Conservation (phyloP, 2,113 vertebrate species). For the Turdus rufiventris region DNA sequence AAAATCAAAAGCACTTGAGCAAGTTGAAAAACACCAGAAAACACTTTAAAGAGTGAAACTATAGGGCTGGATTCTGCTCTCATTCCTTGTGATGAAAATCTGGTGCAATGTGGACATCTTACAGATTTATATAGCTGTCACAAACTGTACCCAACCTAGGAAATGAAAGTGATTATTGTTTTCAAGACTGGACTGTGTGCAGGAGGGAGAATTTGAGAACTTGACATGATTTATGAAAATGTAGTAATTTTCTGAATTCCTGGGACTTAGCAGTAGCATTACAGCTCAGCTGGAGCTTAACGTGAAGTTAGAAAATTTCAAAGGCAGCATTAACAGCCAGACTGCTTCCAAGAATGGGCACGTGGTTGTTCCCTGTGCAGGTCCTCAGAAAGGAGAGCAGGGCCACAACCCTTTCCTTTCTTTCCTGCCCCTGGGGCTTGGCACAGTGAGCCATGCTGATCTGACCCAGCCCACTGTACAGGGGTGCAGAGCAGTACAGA, state of each 20-base stretch:
- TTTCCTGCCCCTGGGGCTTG: background rate
- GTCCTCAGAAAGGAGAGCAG: background rate
- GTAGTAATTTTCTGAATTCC: slow-evolving; percentile 34
- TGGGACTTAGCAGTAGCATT: background rate
- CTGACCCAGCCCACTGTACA: background rate
- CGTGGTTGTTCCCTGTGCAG: background rate
- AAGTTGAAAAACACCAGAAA: background rate
- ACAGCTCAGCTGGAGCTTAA: background rate
- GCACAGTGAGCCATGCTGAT: background rate
- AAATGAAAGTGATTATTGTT: background rate
- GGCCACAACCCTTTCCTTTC: background rate
- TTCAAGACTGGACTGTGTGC: background rate
- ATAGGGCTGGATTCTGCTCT: background rate
- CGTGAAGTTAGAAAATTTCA: background rate
- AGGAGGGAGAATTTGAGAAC: background rate
- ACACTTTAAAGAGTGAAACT: background rate
- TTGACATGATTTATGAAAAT: slow-evolving; percentile 15
- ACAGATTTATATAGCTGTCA: background rate
- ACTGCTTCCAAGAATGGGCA: background rate
- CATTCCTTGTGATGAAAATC: background rate
- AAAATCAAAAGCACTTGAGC: background rate
- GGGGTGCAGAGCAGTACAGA: background rate
- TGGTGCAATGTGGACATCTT: background rate
- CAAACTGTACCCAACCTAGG: background rate
- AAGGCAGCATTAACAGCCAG: background rate